These are phyloP conservation scores for Toxotes jaculatrix DNA, from an alignment of 2,113 vertebrate genomes.

Conservation along the genomic window DNA sequence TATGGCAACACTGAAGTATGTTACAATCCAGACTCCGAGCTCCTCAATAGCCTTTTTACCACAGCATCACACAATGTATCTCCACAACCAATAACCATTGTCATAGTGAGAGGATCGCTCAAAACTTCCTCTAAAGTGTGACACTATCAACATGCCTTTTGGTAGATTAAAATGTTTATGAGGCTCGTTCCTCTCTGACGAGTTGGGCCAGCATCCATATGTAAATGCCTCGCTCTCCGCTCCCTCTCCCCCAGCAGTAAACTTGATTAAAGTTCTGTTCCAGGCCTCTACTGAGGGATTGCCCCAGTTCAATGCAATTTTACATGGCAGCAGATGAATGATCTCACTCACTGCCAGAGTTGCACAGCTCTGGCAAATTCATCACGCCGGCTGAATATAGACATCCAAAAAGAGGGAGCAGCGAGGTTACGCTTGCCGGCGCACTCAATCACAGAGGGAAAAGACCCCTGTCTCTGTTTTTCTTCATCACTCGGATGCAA, in stretches of 20 bases:
- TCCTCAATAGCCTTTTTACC: slow-evolving; percentile 8
- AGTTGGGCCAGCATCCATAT: slow-evolving; percentile 51
- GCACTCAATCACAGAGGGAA: slow-evolving; percentile 65
- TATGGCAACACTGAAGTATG: slow-evolving; percentile 6
- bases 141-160: slow-evolving; percentile 58
- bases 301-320: slow-evolving; percentile 65
- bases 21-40: neutral
- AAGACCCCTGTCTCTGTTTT: slow-evolving; percentile 60
- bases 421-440: slow-evolving; percentile 52
- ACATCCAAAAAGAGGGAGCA: slow-evolving; percentile 63
- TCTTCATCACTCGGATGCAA: slow-evolving; percentile 74
- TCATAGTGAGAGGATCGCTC: slow-evolving; percentile 37
- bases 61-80: slow-evolving; percentile 25
- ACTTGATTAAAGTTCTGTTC: slow-evolving; percentile 73
- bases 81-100: slow-evolving; percentile 39
- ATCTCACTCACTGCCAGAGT: slow-evolving; percentile 60
- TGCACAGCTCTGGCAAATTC: slow-evolving; percentile 55
- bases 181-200: slow-evolving; percentile 25
- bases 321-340: slow-evolving; percentile 68
- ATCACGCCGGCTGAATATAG: slow-evolving; percentile 68
- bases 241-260: slow-evolving; percentile 47
- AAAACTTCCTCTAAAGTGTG: slow-evolving; percentile 26
- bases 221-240: slow-evolving; percentile 46
- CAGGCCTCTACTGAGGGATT: slow-evolving; percentile 58
- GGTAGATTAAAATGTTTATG: slow-evolving; percentile 71